phyloP scores from a whole-genome alignment of 1,140 invertebrate species.

The Centruroides vittatus region DNA sequence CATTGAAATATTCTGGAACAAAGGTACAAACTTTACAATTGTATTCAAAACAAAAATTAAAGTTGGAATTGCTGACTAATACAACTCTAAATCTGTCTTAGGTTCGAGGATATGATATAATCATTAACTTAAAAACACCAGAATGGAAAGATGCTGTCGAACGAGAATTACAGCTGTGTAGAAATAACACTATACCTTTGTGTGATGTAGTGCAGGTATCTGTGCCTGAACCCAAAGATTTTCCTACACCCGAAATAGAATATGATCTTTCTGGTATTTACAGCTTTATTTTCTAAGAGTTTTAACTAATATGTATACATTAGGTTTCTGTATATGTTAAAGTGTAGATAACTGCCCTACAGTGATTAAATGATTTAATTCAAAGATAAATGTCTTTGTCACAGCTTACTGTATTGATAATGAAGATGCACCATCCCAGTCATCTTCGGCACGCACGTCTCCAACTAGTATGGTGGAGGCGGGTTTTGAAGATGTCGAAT shows the following conservation, averaged over 20 bases:
- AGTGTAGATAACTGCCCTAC: no score
- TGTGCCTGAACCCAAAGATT: background rate
- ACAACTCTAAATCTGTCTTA: slow-evolving; percentile 23
- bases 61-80: background rate
- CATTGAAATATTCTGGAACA: slow-evolving; percentile 24
- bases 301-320: no score
- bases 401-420: background rate
- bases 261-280: slow-evolving; percentile 23
- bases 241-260: slow-evolving; percentile 19
- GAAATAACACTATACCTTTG: slow-evolving; percentile 63
- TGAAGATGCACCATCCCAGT: background rate
- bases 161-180: slow-evolving; percentile 65
- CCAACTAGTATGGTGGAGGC: background rate
- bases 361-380: no score
- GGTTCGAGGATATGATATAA: slow-evolving; percentile 50
- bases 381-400: no score
- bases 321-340: no score
- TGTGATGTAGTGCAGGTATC: slow-evolving; percentile 21
- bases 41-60: background rate
- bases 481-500: slow-evolving; percentile 4
- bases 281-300: background rate
- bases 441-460: background rate
- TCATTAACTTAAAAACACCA: slow-evolving; percentile 61
- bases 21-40: slow-evolving; percentile 2
- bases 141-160: slow-evolving; percentile 67